phyloP scores from a whole-genome alignment of 1,140 invertebrate species.

The Cepaea nemoralis region DNA sequence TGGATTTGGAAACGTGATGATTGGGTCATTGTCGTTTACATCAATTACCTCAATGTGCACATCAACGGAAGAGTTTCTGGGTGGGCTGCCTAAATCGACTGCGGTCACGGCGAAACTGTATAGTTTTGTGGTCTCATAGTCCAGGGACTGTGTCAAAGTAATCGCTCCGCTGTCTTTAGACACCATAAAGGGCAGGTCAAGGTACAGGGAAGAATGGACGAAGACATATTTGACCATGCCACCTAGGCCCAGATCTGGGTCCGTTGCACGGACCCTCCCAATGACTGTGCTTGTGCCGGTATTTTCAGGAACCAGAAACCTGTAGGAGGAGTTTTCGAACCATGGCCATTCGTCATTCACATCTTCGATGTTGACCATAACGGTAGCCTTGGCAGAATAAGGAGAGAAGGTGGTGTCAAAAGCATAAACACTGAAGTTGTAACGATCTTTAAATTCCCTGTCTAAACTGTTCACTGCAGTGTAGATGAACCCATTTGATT shows the following conservation, averaged over 20 bases:
- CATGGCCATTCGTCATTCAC: conserved; percentile 93
- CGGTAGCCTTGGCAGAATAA: conserved; percentile 81
- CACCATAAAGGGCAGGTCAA: conserved; percentile 28
- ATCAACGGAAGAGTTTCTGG: conserved; percentile 79
- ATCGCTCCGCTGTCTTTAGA: conserved; percentile 78
- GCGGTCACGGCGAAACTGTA: conserved; percentile 93
- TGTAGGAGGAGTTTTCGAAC: conserved; percentile 84
- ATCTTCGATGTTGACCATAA: conserved; percentile 83
- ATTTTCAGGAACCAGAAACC: conserved; percentile 87
- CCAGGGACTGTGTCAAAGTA: conserved; percentile 84
- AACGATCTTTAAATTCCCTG: conserved; percentile 80
- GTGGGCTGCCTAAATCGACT: conserved; percentile 76
- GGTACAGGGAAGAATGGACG: conserved; percentile 70
- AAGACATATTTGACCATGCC: conserved; percentile 88
- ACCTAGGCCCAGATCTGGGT: conserved; percentile 92
- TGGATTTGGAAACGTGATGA: conserved; percentile 51
- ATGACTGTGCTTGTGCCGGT: conserved; percentile 85
- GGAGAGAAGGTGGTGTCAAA: conserved; percentile 83
- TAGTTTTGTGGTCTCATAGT: conserved; percentile 86
- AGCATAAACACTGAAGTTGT: conserved; percentile 84
- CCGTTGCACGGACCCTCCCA: conserved; percentile 87
- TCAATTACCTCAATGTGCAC: conserved; percentile 84
- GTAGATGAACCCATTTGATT: conserved; percentile 74
- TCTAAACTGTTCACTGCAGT: conserved; percentile 76
- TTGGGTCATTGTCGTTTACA: conserved; percentile 75